A percentile compares a stretch with the other conserved stretches of the same genome.
These are phyloP conservation scores for Acomys russatus DNA, from an alignment of 2,797 vertebrate genomes.

Conservation along the genomic window DNA sequence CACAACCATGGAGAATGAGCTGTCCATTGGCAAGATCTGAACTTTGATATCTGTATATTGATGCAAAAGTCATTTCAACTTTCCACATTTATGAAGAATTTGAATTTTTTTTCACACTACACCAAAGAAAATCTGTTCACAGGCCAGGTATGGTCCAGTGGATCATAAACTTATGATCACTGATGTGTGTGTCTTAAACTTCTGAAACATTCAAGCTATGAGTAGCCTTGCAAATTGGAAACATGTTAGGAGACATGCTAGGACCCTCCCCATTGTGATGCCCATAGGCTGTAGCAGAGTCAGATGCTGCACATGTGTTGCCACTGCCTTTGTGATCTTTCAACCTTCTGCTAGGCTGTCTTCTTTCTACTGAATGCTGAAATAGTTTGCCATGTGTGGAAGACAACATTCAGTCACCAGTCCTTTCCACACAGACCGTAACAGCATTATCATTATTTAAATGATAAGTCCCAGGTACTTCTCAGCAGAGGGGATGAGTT, in stretches of 20 bases:
- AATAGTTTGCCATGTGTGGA: neutral
- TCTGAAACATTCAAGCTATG: neutral
- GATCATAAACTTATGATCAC: neutral
- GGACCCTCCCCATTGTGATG: neutral
- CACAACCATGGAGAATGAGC: no score
- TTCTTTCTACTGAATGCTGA: neutral
- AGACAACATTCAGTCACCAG: neutral
- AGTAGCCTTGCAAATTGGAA: neutral
- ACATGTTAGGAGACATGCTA: neutral
- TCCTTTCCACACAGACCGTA: neutral
- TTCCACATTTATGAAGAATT: neutral
- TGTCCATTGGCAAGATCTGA: neutral
- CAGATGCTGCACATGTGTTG: neutral
- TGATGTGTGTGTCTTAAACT: neutral
- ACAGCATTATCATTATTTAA: slow-evolving; percentile 46
- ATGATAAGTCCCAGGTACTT: slow-evolving; percentile 59
- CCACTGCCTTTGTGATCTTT: neutral
- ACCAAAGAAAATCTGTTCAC: slow-evolving; percentile 34
- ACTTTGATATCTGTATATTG: slow-evolving; percentile 10
- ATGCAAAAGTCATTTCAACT: slow-evolving; percentile 6
- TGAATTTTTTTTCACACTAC: neutral
- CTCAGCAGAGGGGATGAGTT: slow-evolving; percentile 53
- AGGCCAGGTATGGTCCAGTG: neutral
- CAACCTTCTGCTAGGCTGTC: neutral
- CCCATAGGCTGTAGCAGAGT: neutral